Conservation (phyloP, 2,888 invertebrate genomes). For the Heliconius sara region DNA sequence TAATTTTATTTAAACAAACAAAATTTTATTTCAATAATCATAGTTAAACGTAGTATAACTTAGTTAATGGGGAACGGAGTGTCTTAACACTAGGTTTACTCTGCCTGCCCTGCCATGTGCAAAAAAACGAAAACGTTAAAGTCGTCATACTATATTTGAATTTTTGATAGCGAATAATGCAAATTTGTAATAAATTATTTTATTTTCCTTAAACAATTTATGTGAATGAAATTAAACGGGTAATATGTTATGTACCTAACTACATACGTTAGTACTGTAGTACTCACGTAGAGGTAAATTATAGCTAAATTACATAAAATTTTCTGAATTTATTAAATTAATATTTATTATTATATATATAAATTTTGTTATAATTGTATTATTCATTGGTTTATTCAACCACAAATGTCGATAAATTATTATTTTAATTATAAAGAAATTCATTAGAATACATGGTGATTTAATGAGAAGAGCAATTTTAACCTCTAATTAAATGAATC, state of each 20-base stretch:
- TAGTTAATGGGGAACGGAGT: not conserved
- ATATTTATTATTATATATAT: not conserved
- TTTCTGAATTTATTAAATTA: not conserved
- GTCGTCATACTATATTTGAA: not conserved
- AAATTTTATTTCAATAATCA: not conserved
- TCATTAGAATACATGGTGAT: not conserved
- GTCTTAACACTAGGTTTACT: too few species aligned
- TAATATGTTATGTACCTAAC: conserved; percentile 1
- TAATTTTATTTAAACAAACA: not conserved
- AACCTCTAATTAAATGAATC: not conserved
- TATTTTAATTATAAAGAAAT: not conserved
- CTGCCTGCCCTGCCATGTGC: too few species aligned
- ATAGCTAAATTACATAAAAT: not conserved
- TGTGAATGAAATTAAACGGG: not conserved
- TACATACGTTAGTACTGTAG: not conserved
- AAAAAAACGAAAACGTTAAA: not conserved
- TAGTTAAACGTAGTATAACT: not conserved
- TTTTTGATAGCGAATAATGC: not conserved
- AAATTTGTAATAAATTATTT: not conserved
- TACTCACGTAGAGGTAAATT: not conserved
- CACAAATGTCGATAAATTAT: not conserved
- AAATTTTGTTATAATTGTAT: not conserved
- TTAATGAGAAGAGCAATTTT: not conserved
- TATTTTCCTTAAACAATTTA: conserved; percentile 8
- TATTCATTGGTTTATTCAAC: not conserved